Evolutionary conservation across 2,888 invertebrate species (phyloP), one percentile per base, ranked within the genome.

Genomic region (Acrocyrtus sp.): DNA sequence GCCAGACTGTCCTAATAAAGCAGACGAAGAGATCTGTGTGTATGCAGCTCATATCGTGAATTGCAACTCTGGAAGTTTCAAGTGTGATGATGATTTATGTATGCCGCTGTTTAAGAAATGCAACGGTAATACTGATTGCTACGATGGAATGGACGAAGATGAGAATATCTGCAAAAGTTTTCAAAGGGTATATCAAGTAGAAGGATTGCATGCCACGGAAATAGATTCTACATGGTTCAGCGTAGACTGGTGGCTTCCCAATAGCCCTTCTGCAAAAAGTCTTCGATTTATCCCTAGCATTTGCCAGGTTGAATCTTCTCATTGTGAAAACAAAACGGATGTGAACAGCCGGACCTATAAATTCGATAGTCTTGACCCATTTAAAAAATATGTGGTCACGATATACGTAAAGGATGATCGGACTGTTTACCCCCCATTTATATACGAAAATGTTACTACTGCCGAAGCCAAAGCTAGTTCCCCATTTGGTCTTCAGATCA

Each of bases 381-480:
- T 86, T 81, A 92, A 92, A 0, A 85, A 86, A n/a, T 94, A 94
- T 83, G 92, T 92, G 79, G 87, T 93, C 72, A 93, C 93, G 0
- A 90, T 94, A 58, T 93, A 90, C 83, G 91, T 92, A 0, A 86
- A 88, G 63, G 86, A 87, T 75, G 87, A 88, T 77, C 83, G 21
- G 83, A 82, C 1, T 79, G 78, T 39, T 0, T 90, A 89, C 74
- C 88, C 90, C 0, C 91, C 93, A 0, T 88, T 88, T 47, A 88
- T 88, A 81, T 90, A 86, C 81, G 85, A 88, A 3, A 86, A 87
- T 54, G 87, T 88, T 0, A 88, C 85, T n/a, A 93, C 93, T 0
- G 87, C 86, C 0, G 91, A 92, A 85, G 90, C 90, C 87, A 88
- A 88, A 2, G 93, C 94, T 0, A 88, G 88, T 4, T 87, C 89